Evolutionary conservation across 2,113 vertebrate genomes (phyloP).

Genomic region (Lamprologus ornatipinnis): DNA sequence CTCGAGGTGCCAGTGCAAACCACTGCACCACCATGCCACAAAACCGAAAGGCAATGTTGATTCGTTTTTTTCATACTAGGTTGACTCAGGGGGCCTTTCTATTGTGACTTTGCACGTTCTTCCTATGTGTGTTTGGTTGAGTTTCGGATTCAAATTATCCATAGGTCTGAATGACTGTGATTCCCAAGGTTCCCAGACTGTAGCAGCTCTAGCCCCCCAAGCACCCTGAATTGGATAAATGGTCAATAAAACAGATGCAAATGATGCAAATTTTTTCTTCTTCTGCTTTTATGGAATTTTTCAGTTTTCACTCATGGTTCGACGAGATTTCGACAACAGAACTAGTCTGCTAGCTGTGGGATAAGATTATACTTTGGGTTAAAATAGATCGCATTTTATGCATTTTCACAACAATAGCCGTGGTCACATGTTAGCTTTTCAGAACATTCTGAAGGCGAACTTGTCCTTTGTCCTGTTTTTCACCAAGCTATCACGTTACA

Average conservation of each 20-base stretch:
- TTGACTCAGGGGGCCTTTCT: not conserved
- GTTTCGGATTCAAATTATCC: accelerated
- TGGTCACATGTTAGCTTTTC: not conserved
- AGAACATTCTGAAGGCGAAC: not conserved
- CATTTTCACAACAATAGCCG: not conserved
- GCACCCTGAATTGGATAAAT: not conserved
- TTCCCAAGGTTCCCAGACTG: not conserved
- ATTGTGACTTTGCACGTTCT: not conserved
- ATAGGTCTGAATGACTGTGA: not conserved
- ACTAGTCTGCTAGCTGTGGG: not conserved
- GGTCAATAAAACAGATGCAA: not conserved
- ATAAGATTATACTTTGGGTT: not conserved
- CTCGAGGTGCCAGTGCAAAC: accelerated
- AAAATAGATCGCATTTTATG: not conserved
- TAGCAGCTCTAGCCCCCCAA: not conserved
- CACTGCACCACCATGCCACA: not conserved
- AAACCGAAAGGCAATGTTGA: not conserved
- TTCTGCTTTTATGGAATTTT: accelerated
- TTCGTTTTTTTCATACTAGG: not conserved
- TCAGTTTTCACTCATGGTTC: not conserved
- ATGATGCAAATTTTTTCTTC: not conserved
- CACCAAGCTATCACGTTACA: not conserved
- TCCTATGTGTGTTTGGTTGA: not conserved
- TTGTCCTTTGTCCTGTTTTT: not conserved
- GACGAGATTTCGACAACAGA: accelerated